Evolutionary conservation across 2,797 vertebrate species (phyloP).

Genomic region (Rhinella marina): DNA sequence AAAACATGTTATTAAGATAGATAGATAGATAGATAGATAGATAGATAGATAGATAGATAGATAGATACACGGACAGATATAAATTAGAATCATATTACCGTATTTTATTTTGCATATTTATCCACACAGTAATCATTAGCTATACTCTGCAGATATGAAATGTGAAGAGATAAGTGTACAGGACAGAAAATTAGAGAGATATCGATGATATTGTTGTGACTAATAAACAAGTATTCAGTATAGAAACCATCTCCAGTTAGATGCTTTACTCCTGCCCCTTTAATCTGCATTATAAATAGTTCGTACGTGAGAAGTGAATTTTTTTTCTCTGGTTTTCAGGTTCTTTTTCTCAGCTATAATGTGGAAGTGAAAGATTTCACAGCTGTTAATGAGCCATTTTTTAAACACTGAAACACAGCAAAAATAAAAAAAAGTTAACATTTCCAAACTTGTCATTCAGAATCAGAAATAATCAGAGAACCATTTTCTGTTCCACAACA

Average conservation of each 20-base stretch:
- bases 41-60: too few relatives aligned
- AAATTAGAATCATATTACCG: too few relatives aligned
- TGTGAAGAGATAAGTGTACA: not conserved
- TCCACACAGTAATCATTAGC: too few relatives aligned
- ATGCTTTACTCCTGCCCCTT: not conserved
- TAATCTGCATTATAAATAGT: constrained; percentile 38
- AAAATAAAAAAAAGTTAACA: constrained; percentile 20
- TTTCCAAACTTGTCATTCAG: constrained; percentile 24
- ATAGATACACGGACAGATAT: too few relatives aligned
- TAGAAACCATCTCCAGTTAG: not conserved
- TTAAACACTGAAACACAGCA: constrained; percentile 22
- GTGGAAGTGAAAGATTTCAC: constrained; percentile 51
- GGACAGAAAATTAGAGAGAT: not conserved
- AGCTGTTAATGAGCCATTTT: constrained; percentile 53
- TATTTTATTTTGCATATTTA: too few relatives aligned
- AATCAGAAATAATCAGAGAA: constrained; percentile 1
- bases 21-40: too few relatives aligned
- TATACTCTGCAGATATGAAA: not conserved
- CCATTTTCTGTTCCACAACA: constrained; percentile 23
- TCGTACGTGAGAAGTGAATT: constrained; percentile 44
- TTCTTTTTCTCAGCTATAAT: constrained; percentile 46
- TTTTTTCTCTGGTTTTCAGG: constrained; percentile 31
- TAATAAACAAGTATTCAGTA: not conserved
- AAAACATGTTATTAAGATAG: too few relatives aligned
- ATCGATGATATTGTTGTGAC: not conserved